Evolutionary conservation across 2,888 invertebrate species (phyloP).

Genomic region (Hydropsyche betteni): DNA sequence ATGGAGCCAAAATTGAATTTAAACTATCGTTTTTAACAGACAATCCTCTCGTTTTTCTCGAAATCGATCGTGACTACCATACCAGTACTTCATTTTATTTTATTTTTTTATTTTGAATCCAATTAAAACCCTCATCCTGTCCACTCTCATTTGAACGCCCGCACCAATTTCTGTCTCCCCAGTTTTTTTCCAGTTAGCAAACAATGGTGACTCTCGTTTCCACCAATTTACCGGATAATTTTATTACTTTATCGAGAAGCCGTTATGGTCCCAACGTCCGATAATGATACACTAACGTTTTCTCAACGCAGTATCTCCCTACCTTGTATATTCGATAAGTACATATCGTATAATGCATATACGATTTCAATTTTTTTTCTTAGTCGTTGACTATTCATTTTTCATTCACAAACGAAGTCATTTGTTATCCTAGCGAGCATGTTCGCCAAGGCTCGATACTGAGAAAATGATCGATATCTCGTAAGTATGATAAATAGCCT

Average conservation of each 20-base stretch:
- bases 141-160: constrained; percentile 34
- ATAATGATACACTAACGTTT: neutral
- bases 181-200: constrained; percentile 28
- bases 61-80: constrained; percentile 14
- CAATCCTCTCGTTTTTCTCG: constrained; percentile 8
- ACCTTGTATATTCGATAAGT: too few species aligned
- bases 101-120: constrained; percentile 33
- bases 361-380: too few species aligned
- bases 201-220: constrained; percentile 38
- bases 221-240: constrained; percentile 42
- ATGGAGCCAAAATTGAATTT: too few species aligned
- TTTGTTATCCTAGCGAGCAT: too few species aligned
- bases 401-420: too few species aligned
- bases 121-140: constrained; percentile 43
- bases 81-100: neutral
- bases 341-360: too few species aligned
- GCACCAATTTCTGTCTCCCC: constrained; percentile 24
- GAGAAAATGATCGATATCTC: too few species aligned
- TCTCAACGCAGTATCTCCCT: too few species aligned
- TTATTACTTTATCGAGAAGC: constrained; percentile 44
- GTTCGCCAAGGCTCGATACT: too few species aligned
- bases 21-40: neutral
- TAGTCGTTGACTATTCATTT: too few species aligned
- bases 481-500: too few species aligned
- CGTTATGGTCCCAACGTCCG: constrained; percentile 9